Evolutionary conservation across 2,888 invertebrate species (phyloP).

Genomic region (Oegoconia quadripuncta): DNA sequence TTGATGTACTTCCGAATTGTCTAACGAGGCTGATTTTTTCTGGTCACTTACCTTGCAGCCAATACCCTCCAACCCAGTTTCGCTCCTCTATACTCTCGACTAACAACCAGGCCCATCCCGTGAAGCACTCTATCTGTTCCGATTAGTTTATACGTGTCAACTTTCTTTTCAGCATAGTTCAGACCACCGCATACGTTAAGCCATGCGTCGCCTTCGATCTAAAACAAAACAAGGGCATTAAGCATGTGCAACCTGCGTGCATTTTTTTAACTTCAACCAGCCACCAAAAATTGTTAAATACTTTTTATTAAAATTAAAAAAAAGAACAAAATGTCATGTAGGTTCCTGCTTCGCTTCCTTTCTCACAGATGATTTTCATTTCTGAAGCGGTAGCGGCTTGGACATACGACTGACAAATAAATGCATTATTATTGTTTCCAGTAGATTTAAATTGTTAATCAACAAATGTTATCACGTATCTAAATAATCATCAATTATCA

Average conservation of each 20-base stretch:
- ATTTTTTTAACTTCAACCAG: neutral
- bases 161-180: conserved; percentile 28
- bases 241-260: neutral
- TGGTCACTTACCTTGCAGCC: conserved; percentile 43
- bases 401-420: no score
- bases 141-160: conserved; percentile 37
- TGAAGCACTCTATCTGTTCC: conserved; percentile 38
- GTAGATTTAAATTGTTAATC: no score
- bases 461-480: no score
- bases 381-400: no score
- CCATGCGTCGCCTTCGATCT: conserved; percentile 49
- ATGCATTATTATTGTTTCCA: no score
- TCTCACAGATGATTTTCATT: no score
- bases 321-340: no score
- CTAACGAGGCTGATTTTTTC: neutral
- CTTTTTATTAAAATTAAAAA: no score
- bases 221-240: no score
- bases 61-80: conserved; percentile 47
- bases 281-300: neutral
- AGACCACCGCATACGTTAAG: conserved; percentile 43
- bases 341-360: no score
- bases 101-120: conserved; percentile 51
- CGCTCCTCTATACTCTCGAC: conserved; percentile 46
- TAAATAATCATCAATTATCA: no score
- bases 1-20: neutral